Percentiles rank a stretch among this genome's conserved stretches.
These are phyloP conservation scores for Tachypleus tridentatus DNA, from an alignment of 1,140 invertebrate species.

Conservation along the genomic window DNA sequence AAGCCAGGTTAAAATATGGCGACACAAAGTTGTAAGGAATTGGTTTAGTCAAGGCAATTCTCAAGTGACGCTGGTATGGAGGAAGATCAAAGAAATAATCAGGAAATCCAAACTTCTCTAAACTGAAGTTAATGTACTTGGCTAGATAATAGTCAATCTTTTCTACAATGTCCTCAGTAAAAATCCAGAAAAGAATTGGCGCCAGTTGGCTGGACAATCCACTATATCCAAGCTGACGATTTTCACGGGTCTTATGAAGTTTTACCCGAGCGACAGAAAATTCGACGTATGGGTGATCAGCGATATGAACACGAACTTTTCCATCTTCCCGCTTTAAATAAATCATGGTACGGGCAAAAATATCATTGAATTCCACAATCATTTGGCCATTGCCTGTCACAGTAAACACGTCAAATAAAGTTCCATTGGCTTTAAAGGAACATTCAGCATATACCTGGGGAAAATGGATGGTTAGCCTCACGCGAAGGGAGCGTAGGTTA, in stretches of 20 bases:
- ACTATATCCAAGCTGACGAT: too few relatives aligned
- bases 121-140: neutral
- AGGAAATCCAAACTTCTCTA: neutral
- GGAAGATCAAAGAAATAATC: too few relatives aligned
- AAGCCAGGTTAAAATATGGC: too few relatives aligned
- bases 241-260: neutral
- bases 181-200: neutral
- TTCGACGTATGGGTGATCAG: neutral
- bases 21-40: too few relatives aligned
- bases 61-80: too few relatives aligned
- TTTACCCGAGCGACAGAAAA: neutral
- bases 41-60: too few relatives aligned
- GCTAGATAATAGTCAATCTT: neutral
- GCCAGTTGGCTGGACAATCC: neutral
- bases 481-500: too few relatives aligned
- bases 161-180: neutral
- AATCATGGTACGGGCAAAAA: neutral
- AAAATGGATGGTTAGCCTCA: too few relatives aligned
- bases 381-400: neutral
- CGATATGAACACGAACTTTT: neutral
- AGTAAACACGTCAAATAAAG: neutral
- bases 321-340: neutral
- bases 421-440: neutral
- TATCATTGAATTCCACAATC: neutral
- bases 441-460: too few relatives aligned